These are phyloP conservation scores for Colistium nudipinnis DNA, from an alignment of 2,113 vertebrate genomes.

Conservation along the genomic window DNA sequence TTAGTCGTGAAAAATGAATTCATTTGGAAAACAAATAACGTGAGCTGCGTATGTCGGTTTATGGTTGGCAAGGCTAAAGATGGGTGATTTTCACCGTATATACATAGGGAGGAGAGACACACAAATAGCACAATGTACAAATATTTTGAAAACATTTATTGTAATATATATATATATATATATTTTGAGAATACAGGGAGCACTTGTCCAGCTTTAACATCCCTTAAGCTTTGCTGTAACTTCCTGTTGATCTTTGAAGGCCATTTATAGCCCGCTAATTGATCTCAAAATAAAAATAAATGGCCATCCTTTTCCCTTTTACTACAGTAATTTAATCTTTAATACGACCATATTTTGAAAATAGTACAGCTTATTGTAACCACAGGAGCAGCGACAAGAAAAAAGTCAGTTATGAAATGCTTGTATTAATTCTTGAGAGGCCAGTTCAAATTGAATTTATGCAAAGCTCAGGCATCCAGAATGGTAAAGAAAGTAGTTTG, in stretches of 20 bases:
- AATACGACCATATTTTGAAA: background rate
- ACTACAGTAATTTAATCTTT: constrained; percentile 5
- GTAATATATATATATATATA: too few species aligned
- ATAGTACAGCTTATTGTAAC: background rate
- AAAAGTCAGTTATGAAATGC: background rate
- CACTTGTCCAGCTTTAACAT: too few species aligned
- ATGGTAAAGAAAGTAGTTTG: background rate
- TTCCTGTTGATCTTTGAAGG: too few species aligned
- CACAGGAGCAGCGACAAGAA: background rate
- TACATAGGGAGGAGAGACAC: constrained; percentile 11
- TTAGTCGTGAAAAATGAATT: constrained; percentile 83
- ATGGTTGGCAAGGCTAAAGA: constrained; percentile 72
- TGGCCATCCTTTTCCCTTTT: background rate
- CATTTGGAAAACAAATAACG: constrained; percentile 82
- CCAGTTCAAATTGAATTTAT: background rate
- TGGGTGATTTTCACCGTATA: constrained; percentile 49
- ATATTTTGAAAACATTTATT: too few species aligned
- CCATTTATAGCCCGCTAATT: too few species aligned
- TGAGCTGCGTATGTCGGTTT: constrained; percentile 72
- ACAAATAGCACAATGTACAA: constrained; percentile 16
- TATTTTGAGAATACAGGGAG: too few species aligned
- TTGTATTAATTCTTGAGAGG: background rate
- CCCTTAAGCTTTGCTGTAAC: too few species aligned
- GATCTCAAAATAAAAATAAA: constrained; percentile 13
- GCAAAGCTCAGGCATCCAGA: background rate